Conservation (phyloP, 2,113 vertebrate species). For the Puffinus mauretanicus region DNA sequence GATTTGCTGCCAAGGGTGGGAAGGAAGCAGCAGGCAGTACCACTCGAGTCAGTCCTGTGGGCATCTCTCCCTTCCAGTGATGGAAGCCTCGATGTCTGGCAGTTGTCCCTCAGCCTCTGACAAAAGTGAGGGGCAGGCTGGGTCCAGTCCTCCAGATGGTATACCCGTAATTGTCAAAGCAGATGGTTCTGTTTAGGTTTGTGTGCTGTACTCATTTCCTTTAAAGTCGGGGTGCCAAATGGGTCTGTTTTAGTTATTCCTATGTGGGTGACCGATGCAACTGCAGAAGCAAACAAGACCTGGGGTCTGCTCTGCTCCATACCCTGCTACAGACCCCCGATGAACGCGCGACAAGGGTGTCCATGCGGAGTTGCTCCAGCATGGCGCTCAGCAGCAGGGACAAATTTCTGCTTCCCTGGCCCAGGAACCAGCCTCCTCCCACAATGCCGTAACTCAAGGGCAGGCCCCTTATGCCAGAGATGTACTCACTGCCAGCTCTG, state of each 20-base stretch:
- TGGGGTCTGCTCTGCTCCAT: not conserved
- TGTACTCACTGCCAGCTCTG: not conserved
- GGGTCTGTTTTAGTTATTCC: not conserved
- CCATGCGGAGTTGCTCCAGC: fast-evolving
- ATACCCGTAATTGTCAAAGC: not conserved
- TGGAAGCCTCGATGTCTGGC: not conserved
- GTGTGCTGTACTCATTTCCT: not conserved
- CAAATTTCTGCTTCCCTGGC: not conserved
- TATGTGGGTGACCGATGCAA: not conserved
- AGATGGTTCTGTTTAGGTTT: constrained; percentile 29
- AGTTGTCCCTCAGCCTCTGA: not conserved
- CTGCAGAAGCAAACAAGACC: not conserved
- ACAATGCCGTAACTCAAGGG: fast-evolving
- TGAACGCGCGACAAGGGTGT: fast-evolving
- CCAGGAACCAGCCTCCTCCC: not conserved
- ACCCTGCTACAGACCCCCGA: not conserved
- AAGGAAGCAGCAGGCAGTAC: constrained; percentile 33
- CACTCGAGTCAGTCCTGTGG: not conserved
- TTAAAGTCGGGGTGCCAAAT: not conserved
- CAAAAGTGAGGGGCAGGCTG: not conserved
- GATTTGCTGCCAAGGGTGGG: constrained; percentile 15
- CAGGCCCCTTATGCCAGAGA: not conserved
- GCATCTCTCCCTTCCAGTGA: not conserved
- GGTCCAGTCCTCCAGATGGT: constrained; percentile 26
- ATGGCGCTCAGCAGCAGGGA: not conserved